Conservation (phyloP, 2,113 vertebrate genomes). For the Hymenochirus boettgeri region DNA sequence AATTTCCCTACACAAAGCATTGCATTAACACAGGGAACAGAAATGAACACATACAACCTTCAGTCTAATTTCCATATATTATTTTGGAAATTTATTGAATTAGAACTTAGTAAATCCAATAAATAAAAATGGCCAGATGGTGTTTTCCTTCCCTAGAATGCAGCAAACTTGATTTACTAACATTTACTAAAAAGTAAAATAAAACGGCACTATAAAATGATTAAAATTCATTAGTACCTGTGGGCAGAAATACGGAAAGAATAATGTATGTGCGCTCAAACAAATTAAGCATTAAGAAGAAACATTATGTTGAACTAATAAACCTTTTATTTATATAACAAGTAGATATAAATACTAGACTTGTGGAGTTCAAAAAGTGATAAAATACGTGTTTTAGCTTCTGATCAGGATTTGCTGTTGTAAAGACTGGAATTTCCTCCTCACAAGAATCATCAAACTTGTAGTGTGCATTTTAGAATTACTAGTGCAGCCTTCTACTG, state of each 20-base stretch:
- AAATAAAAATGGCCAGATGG: slow-evolving; percentile 53
- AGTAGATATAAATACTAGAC: slow-evolving; percentile 47
- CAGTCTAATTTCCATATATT: slow-evolving; percentile 57
- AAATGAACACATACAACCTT: slow-evolving; percentile 46
- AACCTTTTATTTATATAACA: slow-evolving; percentile 53
- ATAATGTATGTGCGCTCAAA: slow-evolving; percentile 52
- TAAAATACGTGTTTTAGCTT: slow-evolving; percentile 9
- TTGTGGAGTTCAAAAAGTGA: slow-evolving; percentile 37
- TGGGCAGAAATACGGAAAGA: slow-evolving; percentile 39
- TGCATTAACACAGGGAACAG: slow-evolving; percentile 28
- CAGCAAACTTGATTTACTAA: slow-evolving; percentile 46
- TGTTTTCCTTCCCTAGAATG: slow-evolving; percentile 49
- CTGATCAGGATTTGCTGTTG: slow-evolving; percentile 37
- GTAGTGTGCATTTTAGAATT: slow-evolving; percentile 73
- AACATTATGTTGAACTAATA: slow-evolving; percentile 45
- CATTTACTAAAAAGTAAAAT: slow-evolving; percentile 41
- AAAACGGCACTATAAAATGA: slow-evolving; percentile 45
- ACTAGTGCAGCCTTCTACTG: slow-evolving; percentile 73
- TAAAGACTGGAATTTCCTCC: slow-evolving; percentile 38
- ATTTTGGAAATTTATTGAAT: slow-evolving; percentile 60
- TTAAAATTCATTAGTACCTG: slow-evolving; percentile 44
- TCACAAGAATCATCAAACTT: slow-evolving; percentile 58
- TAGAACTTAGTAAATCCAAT: slow-evolving; percentile 53
- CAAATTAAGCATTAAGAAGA: slow-evolving; percentile 36
- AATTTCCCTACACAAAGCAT: too few relatives aligned